Conservation (phyloP, 2,113 vertebrate species). For the Pelusios castaneus region DNA sequence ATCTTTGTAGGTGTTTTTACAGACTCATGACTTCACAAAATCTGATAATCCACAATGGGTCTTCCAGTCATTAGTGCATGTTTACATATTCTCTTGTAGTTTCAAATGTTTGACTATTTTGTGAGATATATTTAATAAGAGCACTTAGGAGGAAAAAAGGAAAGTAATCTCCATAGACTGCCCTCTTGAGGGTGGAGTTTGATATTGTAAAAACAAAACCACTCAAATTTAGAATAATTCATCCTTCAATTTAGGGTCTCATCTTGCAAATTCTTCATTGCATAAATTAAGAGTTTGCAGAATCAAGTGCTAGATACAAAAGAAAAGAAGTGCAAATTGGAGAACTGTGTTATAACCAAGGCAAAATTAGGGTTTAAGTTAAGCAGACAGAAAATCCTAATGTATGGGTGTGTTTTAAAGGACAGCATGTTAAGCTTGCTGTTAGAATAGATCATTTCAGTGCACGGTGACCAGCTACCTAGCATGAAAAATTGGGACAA, state of each 20-base stretch:
- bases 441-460: background rate
- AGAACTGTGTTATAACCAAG: background rate
- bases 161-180: background rate
- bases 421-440: background rate
- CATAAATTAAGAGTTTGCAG: background rate
- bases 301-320: conserved; percentile 14
- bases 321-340: conserved; percentile 57
- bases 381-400: background rate
- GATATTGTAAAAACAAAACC: conserved; percentile 3
- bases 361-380: background rate
- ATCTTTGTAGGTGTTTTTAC: background rate
- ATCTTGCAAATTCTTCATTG: conserved; percentile 31
- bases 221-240: conserved; percentile 22
- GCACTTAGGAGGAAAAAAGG: background rate
- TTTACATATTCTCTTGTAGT: background rate
- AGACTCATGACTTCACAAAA: background rate
- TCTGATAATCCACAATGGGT: background rate
- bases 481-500: too few relatives aligned
- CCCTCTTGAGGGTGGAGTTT: background rate
- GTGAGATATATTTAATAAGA: background rate
- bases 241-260: conserved; percentile 15
- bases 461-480: too few relatives aligned
- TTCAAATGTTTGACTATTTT: background rate
- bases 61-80: conserved; percentile 7
- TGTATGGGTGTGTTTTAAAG: background rate